These are phyloP conservation scores for Macrotis lagotis DNA, from an alignment of 2,113 vertebrate genomes.

Conservation along the genomic window DNA sequence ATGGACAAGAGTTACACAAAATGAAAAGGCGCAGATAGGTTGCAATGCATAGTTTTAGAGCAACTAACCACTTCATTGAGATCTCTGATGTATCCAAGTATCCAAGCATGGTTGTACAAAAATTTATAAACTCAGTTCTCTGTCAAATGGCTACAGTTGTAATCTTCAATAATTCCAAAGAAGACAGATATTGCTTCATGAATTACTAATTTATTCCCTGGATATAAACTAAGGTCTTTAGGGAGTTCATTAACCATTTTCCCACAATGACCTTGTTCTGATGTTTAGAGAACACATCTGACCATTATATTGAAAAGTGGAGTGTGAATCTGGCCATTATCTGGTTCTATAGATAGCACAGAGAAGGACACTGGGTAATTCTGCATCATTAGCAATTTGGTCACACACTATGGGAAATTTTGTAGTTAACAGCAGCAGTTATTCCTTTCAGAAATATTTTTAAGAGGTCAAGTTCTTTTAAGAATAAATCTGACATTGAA, in stretches of 20 bases:
- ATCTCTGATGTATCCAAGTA: not conserved
- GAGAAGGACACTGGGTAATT: not conserved
- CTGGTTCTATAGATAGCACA: constrained; percentile 3
- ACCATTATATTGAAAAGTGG: not conserved
- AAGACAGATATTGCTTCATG: not conserved
- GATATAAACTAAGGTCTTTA: not conserved
- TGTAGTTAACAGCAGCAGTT: constrained; percentile 29
- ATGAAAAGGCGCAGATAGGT: not conserved
- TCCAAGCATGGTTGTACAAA: not conserved
- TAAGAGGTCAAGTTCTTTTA: not conserved
- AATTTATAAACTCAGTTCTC: not conserved
- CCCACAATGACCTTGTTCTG: constrained; percentile 8
- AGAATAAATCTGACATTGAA: not conserved
- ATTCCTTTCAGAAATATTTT: not conserved
- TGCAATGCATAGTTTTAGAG: not conserved
- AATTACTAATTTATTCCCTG: constrained; percentile 6
- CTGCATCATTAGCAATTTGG: not conserved
- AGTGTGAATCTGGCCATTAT: constrained; percentile 6
- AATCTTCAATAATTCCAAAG: constrained; percentile 3
- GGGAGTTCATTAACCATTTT: not conserved
- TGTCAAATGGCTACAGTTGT: not conserved
- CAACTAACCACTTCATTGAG: not conserved
- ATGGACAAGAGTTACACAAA: not conserved
- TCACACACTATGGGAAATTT: constrained; percentile 4
- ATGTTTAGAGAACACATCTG: not conserved